Base-by-base conservation (phyloP, 2,797 vertebrate genomes). In the Heliangelus exortis region DNA sequence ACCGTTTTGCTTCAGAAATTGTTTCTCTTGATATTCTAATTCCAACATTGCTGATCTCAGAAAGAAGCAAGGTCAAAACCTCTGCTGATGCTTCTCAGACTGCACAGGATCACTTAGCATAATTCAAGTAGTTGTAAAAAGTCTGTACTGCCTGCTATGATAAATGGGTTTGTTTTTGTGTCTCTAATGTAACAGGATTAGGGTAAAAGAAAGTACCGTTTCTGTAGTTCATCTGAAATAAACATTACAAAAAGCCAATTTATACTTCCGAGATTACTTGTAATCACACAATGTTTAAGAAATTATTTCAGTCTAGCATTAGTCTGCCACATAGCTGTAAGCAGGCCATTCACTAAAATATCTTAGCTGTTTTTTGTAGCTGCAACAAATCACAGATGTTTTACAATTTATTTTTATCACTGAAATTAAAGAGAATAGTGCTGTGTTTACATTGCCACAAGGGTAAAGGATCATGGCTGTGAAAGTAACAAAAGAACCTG, bases 21-120 rank as follows among this genome's bases (percentile, higher is more conserved):
- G 68, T 94, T 89, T 91, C 84, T 92, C 94, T 90, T 84, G 78
- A 90, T 94, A 92, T 91, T 96, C 96, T 97, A 93, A 96, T 94
- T 95, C 89, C 71, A 89, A 72, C 68, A 89, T 36, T 71, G 87
- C 59, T 43, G 58, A 85, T 19, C 3, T 20, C 12, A 50, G 68
- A 66, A 59, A 73, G 91, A 41, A 72, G 59, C 54, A 69, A 93
- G 89, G 90, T 47, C 78, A 63, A 69, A 73, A 62, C 51, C 68
- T 73, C 63, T 55, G 59, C 81, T 73, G 55, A 79, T 48, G 54
- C 20, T 96, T 58, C 80, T 84, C 68, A 82, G 65, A 20, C 50
- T 89, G 77, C 77, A 15, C 29, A 68, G 73, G 63, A 68, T 36
- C 87, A 78, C 66, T 34, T 41, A 58, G 61, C 90, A 79, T 74